Conservation (phyloP, 2,113 vertebrate genomes). For the Caretta caretta region DNA sequence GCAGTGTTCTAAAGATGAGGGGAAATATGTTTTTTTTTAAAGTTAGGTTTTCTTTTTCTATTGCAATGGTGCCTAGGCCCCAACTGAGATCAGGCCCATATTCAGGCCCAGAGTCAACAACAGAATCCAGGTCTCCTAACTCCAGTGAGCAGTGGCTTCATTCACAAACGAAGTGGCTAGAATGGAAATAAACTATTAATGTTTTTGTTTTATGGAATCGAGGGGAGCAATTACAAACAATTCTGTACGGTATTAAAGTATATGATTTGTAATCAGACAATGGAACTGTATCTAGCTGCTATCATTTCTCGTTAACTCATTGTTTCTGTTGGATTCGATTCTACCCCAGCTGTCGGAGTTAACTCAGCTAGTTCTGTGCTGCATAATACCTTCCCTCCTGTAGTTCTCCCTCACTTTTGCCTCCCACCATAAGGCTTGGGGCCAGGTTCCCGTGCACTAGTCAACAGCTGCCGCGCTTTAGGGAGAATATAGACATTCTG, state of each 20-base stretch:
- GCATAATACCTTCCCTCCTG: neutral
- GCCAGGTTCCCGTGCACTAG: neutral
- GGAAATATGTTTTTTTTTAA: neutral
- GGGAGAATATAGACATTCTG: neutral
- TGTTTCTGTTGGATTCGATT: neutral
- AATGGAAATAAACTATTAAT: neutral
- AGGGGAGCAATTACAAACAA: neutral
- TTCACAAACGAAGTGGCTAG: neutral
- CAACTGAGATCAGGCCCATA: neutral
- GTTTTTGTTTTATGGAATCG: neutral
- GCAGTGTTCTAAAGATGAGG: neutral
- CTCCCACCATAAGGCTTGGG: neutral
- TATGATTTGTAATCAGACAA: neutral
- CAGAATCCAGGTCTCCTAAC: accelerated
- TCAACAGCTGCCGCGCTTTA: neutral
- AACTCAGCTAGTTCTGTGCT: neutral
- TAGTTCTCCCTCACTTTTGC: neutral
- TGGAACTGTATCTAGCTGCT: neutral
- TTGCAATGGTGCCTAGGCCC: neutral
- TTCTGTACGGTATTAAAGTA: neutral
- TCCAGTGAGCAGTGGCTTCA: neutral
- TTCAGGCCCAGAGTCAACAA: neutral
- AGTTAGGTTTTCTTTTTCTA: neutral
- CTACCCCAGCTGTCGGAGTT: neutral
- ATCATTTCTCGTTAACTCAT: neutral